These are phyloP conservation scores for Diadema setosum DNA, from an alignment of 35 echinoderm and acorn worm genomes.

Conservation along the genomic window DNA sequence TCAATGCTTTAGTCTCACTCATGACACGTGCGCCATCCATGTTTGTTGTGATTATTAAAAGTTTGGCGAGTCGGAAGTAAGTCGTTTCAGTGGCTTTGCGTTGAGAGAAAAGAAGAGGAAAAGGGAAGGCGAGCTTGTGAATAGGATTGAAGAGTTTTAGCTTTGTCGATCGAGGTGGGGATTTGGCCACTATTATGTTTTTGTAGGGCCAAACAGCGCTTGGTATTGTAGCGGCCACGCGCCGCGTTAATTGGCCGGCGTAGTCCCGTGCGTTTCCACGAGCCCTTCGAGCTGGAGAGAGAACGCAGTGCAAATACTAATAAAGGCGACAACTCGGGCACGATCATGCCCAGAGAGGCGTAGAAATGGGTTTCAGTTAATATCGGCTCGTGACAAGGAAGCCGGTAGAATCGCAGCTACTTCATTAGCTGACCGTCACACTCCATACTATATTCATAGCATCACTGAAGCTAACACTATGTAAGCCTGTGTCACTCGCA, in stretches of 20 bases:
- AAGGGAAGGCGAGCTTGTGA: background rate
- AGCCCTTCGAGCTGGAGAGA: background rate
- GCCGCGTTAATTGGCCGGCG: constrained; percentile 7
- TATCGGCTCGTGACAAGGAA: background rate
- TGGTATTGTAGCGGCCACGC: constrained; percentile 5
- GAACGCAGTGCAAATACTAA: background rate
- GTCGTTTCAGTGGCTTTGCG: background rate
- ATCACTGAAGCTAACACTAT: background rate
- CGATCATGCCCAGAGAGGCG: background rate
- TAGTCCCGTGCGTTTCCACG: background rate
- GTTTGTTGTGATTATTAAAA: constrained; percentile 27
- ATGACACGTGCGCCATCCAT: background rate
- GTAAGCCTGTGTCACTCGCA: background rate
- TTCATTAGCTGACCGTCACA: background rate
- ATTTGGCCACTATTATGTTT: constrained; percentile 22
- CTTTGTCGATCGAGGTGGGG: constrained; percentile 9
- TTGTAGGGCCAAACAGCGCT: background rate
- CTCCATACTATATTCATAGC: background rate
- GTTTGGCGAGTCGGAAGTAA: background rate
- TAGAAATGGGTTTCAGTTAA: background rate
- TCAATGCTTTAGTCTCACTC: background rate
- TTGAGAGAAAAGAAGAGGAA: background rate
- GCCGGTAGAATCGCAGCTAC: background rate
- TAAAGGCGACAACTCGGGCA: background rate
- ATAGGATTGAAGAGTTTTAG: constrained; percentile 20